These are phyloP conservation scores for Mirounga angustirostris DNA, from an alignment of 2,113 vertebrate species.

Conservation along the genomic window DNA sequence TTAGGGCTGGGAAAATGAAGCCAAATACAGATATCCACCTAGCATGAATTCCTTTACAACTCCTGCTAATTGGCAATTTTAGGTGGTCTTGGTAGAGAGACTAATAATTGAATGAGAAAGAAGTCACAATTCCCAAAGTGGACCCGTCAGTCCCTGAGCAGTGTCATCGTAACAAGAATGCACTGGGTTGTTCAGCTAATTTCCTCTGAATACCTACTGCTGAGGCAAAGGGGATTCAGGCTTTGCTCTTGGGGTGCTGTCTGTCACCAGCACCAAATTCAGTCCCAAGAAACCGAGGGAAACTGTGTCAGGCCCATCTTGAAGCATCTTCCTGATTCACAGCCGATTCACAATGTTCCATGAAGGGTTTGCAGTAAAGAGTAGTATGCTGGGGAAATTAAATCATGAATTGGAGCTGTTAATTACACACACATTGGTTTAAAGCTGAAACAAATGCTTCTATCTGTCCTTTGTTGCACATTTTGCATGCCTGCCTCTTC, in stretches of 20 bases:
- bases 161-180: background rate
- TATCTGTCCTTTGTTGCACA: conserved; percentile 79
- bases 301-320: conserved; percentile 70
- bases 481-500: conserved; percentile 79
- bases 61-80: conserved; percentile 65
- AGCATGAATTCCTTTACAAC: conserved; percentile 63
- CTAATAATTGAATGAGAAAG: conserved; percentile 63
- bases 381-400: conserved; percentile 81
- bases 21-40: conserved; percentile 22
- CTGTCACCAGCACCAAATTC: conserved; percentile 8
- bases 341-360: conserved; percentile 72
- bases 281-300: conserved; percentile 47
- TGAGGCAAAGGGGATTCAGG: background rate
- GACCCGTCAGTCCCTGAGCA: background rate
- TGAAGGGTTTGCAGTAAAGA: conserved; percentile 81
- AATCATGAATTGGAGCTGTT: conserved; percentile 82
- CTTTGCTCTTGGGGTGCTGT: background rate
- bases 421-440: conserved; percentile 84
- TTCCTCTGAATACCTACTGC: background rate
- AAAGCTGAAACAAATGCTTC: conserved; percentile 69
- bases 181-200: background rate
- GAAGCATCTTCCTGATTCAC: conserved; percentile 70
- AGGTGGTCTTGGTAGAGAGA: conserved; percentile 74
- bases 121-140: conserved; percentile 57
- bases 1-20: background rate